A percentile compares a stretch with the other conserved stretches of the same genome.
phyloP scores from a whole-genome alignment of 2,888 invertebrate species.

The Oligia fasciuncula region DNA sequence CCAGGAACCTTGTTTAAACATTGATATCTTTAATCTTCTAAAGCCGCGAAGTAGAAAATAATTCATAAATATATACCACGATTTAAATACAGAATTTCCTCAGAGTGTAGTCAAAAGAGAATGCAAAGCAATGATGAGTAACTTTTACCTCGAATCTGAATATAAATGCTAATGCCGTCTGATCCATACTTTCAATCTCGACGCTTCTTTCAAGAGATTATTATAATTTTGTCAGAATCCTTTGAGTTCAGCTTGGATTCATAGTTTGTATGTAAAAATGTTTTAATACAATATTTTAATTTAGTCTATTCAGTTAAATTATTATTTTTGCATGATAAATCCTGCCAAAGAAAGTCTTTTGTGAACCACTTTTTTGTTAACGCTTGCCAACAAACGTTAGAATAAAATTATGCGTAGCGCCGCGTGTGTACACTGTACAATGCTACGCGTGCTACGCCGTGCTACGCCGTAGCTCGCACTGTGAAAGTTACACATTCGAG shows the following conservation, averaged over 20 bases:
- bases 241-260: slow-evolving; percentile 80
- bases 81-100: slow-evolving; percentile 62
- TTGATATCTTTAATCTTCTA: slow-evolving; percentile 61
- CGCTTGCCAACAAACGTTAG: background rate
- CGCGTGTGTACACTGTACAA: no score
- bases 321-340: background rate
- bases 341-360: background rate
- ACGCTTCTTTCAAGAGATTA: slow-evolving; percentile 85
- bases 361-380: background rate
- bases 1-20: slow-evolving; percentile 52
- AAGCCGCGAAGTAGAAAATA: slow-evolving; percentile 52
- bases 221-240: slow-evolving; percentile 87
- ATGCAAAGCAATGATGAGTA: slow-evolving; percentile 83
- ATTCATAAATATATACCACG: slow-evolving; percentile 62
- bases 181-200: slow-evolving; percentile 86
- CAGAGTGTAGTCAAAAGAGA: slow-evolving; percentile 68
- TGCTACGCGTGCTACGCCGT: slow-evolving; percentile 12
- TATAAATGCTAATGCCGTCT: slow-evolving; percentile 87
- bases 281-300: slow-evolving; percentile 70
- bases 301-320: slow-evolving; percentile 6
- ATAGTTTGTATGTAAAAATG: slow-evolving; percentile 81
- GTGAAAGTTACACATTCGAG: background rate
- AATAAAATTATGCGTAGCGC: slow-evolving; percentile 9
- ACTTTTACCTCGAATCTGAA: slow-evolving; percentile 85
- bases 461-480: slow-evolving; percentile 29